Conservation (phyloP, 2,888 invertebrate genomes). For the Pyrrhosoma nymphula region DNA sequence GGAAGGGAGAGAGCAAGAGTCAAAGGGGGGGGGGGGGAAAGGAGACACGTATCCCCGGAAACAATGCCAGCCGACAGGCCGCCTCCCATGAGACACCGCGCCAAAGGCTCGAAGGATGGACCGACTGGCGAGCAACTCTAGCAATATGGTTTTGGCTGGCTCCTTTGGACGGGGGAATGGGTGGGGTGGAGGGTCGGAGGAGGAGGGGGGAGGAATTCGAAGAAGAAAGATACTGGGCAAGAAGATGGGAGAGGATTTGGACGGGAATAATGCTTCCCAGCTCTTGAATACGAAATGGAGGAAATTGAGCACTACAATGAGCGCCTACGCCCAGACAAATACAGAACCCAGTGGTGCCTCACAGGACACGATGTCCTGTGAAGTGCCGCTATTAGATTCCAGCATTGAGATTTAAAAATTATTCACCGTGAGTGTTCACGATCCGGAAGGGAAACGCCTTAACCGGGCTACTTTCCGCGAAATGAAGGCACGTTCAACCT, state of each 20-base stretch:
- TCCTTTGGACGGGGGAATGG: neutral
- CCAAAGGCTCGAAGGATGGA: neutral
- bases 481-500: too few species aligned
- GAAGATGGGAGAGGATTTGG: neutral
- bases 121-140: neutral
- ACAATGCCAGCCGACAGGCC: neutral
- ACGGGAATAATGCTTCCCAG: neutral
- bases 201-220: neutral
- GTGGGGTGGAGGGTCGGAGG: neutral
- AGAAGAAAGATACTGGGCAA: neutral
- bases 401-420: too few species aligned
- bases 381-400: too few species aligned
- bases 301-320: neutral
- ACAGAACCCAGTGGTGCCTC: neutral
- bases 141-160: neutral
- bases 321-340: neutral
- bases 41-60: neutral
- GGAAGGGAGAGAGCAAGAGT: too few species aligned
- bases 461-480: too few species aligned
- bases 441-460: too few species aligned
- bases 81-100: neutral
- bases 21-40: neutral
- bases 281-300: neutral
- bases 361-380: too few species aligned
- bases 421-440: too few species aligned